A percentile compares a stretch with the other conserved stretches of the same genome.
phyloP scores from a whole-genome alignment of 2,888 invertebrate species.

The Keiferia lycopersicella region DNA sequence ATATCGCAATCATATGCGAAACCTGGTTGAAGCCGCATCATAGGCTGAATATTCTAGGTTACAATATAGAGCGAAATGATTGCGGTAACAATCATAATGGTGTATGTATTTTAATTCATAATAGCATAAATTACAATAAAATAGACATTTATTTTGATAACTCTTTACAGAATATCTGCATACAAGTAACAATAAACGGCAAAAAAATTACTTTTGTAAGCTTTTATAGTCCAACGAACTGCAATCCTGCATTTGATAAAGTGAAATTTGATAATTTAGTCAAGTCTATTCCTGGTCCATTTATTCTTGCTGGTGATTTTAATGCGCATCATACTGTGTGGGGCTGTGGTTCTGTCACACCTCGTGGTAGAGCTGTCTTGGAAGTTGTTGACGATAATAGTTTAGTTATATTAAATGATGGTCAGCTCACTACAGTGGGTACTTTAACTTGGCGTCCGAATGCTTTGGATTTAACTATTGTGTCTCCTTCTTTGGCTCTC shows the following conservation, averaged over 20 bases:
- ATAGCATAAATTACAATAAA: not conserved
- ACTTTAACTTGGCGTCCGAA: constrained; percentile 13
- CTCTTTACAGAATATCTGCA: constrained; percentile 31
- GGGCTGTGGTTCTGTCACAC: constrained; percentile 22
- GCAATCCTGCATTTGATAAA: constrained; percentile 26
- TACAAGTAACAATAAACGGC: constrained; percentile 18
- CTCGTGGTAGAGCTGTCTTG: constrained; percentile 26
- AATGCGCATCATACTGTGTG: constrained; percentile 29
- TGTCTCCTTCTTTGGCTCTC: constrained; percentile 22
- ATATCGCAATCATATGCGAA: constrained; percentile 24
- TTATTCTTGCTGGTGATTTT: constrained; percentile 31
- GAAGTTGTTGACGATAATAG: constrained; percentile 30
- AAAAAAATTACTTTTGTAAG: constrained; percentile 26
- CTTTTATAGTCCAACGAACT: constrained; percentile 29
- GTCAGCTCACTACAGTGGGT: constrained; percentile 27
- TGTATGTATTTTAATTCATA: constrained; percentile 29
- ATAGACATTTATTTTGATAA: constrained; percentile 28
- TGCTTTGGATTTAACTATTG: constrained; percentile 28
- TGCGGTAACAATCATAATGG: constrained; percentile 31
- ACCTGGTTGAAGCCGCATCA: constrained; percentile 27
- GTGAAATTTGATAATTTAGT: constrained; percentile 26
- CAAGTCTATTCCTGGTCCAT: constrained; percentile 25
- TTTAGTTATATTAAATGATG: constrained; percentile 29
- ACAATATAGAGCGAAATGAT: constrained; percentile 26
- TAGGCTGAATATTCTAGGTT: constrained; percentile 27